A percentile compares a stretch with the other conserved stretches of the same genome.
phyloP scores from a whole-genome alignment of 2,113 vertebrate genomes.

The Epinephelus cyanopodus region DNA sequence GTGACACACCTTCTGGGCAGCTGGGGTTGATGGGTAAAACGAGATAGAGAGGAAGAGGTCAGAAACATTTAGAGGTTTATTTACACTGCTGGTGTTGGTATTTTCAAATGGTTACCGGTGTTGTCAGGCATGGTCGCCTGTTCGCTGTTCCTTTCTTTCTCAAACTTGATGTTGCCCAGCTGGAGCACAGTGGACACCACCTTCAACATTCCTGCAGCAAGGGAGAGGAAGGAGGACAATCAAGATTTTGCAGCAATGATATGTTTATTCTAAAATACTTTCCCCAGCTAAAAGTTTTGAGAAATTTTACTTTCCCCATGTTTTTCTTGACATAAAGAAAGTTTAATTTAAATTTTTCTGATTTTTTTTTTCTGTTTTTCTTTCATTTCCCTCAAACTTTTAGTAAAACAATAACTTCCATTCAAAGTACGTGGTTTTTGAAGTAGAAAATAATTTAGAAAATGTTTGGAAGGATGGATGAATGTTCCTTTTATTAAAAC shows the following conservation, averaged over 20 bases:
- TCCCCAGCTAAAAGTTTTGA: too few relatives aligned
- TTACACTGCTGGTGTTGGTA: background rate
- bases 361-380: background rate
- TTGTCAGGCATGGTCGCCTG: slow-evolving; percentile 98
- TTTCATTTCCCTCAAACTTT: background rate
- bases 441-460: background rate
- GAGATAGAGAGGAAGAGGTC: background rate
- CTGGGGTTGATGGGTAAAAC: slow-evolving; percentile 69
- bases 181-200: slow-evolving; percentile 95
- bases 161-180: slow-evolving; percentile 94
- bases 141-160: slow-evolving; percentile 96
- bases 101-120: slow-evolving; percentile 84
- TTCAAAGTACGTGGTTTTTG: background rate
- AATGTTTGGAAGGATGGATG: background rate
- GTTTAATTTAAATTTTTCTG: background rate
- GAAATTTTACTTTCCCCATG: too few relatives aligned
- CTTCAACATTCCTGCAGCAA: slow-evolving; percentile 89
- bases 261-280: too few relatives aligned
- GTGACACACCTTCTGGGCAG: slow-evolving; percentile 97
- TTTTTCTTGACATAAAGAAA: too few relatives aligned
- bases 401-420: too few relatives aligned
- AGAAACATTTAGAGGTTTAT: background rate
- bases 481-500: background rate
- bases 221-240: background rate
- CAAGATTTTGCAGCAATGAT: background rate